phyloP scores from a whole-genome alignment of 2,888 invertebrate species.

The Panzeria rudis region DNA sequence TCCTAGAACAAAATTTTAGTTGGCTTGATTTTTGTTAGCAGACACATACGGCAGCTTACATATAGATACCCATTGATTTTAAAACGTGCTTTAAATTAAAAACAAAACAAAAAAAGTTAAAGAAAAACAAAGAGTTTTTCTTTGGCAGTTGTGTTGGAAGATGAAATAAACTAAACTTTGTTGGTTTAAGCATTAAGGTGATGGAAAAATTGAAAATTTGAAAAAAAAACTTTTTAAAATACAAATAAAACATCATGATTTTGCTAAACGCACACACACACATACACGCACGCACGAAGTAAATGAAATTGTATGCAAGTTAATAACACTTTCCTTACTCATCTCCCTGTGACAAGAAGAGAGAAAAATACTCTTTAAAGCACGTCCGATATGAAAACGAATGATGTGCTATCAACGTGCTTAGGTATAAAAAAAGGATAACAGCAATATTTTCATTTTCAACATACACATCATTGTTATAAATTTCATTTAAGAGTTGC shows the following conservation, averaged over 20 bases:
- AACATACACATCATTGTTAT: slow-evolving; percentile 19
- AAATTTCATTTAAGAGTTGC: slow-evolving; percentile 23
- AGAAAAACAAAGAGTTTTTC: slow-evolving; percentile 35
- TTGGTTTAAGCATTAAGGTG: slow-evolving; percentile 6
- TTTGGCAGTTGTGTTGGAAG: not conserved
- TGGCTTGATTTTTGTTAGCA: slow-evolving; percentile 25
- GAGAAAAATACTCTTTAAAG: slow-evolving; percentile 31
- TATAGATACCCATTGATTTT: slow-evolving; percentile 48
- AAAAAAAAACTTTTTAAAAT: slow-evolving; percentile 6
- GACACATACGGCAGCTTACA: slow-evolving; percentile 2
- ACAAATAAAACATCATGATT: slow-evolving; percentile 32
- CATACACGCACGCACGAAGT: not conserved
- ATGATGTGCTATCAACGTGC: slow-evolving; percentile 70
- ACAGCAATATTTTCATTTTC: slow-evolving; percentile 54
- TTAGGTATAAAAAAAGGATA: slow-evolving; percentile 35
- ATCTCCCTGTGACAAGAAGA: not conserved
- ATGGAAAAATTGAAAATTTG: slow-evolving; percentile 41
- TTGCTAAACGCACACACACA: not conserved
- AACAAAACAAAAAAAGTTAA: slow-evolving; percentile 44
- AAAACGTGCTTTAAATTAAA: slow-evolving; percentile 71
- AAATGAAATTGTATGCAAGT: slow-evolving; percentile 34
- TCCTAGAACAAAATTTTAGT: slow-evolving; percentile 1
- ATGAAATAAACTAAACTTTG: slow-evolving; percentile 41
- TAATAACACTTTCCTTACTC: slow-evolving; percentile 10
- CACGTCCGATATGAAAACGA: slow-evolving; percentile 71